Conservation (phyloP, 2,888 invertebrate species). For the Torymus auratus region DNA sequence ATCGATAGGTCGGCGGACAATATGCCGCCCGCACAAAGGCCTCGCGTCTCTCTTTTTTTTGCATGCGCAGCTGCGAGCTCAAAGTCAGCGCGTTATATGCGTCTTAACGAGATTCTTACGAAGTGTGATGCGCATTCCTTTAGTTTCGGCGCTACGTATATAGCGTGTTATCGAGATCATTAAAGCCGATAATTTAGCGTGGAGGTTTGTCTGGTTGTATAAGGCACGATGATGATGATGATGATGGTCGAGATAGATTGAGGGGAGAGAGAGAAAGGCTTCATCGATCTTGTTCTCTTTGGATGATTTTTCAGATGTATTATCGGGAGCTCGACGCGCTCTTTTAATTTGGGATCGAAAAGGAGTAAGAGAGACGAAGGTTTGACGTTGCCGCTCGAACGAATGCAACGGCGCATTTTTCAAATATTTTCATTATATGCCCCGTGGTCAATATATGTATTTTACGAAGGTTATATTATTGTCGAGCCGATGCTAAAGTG, state of each 20-base stretch:
- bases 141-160: background rate
- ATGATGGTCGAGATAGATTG: conserved; percentile 27
- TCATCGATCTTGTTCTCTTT: conserved; percentile 41
- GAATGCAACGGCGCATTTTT: no score
- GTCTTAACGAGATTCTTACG: conserved; percentile 58
- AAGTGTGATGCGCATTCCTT: conserved; percentile 21
- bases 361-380: conserved; percentile 7
- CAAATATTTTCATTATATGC: no score
- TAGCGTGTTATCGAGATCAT: conserved; percentile 52
- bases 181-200: conserved; percentile 51
- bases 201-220: background rate
- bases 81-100: background rate
- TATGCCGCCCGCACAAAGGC: conserved; percentile 34
- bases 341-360: conserved; percentile 28
- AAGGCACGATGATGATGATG: conserved; percentile 11
- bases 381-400: background rate
- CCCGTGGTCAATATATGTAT: no score
- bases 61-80: conserved; percentile 24
- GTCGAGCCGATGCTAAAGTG: no score
- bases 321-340: conserved; percentile 7
- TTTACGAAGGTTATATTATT: no score
- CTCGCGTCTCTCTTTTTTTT: conserved; percentile 19
- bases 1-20: conserved; percentile 38
- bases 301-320: conserved; percentile 45
- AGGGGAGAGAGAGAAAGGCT: background rate